Base-by-base conservation (phyloP, 1,140 invertebrate genomes). In the Pseudoatta argentina region DNA sequence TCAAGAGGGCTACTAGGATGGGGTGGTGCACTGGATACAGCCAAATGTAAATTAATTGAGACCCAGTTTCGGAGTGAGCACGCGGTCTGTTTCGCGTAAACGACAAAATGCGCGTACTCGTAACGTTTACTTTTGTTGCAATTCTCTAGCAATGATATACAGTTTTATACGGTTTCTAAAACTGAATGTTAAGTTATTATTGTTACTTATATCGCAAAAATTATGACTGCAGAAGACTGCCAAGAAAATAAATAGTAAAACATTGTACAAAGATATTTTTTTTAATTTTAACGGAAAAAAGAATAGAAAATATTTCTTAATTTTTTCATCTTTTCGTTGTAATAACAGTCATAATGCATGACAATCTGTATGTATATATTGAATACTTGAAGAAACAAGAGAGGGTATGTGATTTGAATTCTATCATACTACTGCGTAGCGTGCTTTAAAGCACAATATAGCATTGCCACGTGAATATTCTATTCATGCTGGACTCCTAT, bases 41-140 rank as follows among this genome's bases (percentile, higher is more conserved):
- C 59, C 86, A 86, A 92, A 91, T 92, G 92, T 91, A 91, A 91
- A 93, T 92, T 92, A 93, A 92, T 92, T 85, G 89, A 91, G 86
- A 87, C 83, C 82, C 67, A 87, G 82, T 91, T 90, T 63, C 44
- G 18, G 75, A 86, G 76, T 57, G 55, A 87, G 66, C 85, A 82
- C 77, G 77, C 77, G 66, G 77, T 86, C 53, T 78, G 61, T 75
- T 77, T 64, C 63, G 57, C 67, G 61, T 73, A 86, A 79, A 89
- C 83, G 81, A 59, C 67, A 67, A 76, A 87, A 87, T 53, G 61
- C 71, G 69, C 61, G 82, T 77, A 85, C 72, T 64, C 59, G 61
- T 82, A 44, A 72, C 87, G 44, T 61, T 78, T 53, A 69, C 24
- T 61, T 75, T 59, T 76, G 30, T 72, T 86, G 85, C 77, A 55